These are phyloP conservation scores for Thinocorus orbignyianus DNA, from an alignment of 2,113 vertebrate species.

Conservation along the genomic window DNA sequence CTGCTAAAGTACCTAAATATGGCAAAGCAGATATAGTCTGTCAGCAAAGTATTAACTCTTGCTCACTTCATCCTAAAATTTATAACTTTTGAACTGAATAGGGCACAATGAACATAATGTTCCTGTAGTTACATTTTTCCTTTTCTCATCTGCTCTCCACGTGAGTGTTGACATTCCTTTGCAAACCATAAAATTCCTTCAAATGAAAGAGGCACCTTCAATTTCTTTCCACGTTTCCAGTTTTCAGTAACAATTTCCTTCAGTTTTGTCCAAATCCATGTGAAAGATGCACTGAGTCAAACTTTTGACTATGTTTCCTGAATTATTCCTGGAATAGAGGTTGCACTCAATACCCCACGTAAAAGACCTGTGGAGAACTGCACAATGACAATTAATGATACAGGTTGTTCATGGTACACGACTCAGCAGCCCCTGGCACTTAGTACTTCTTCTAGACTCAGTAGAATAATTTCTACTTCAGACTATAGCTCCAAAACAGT, in stretches of 20 bases:
- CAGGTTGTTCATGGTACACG: neutral
- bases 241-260: neutral
- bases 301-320: neutral
- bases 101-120: neutral
- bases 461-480: constrained; percentile 7
- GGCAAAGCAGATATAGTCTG: neutral
- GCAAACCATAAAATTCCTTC: neutral
- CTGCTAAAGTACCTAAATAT: neutral
- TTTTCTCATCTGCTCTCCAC: neutral
- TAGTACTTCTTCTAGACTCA: constrained; percentile 1
- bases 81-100: neutral
- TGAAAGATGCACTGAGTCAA: neutral
- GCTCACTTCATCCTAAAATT: neutral
- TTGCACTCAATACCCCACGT: neutral
- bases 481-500: constrained; percentile 8
- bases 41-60: neutral
- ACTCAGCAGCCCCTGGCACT: neutral
- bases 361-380: neutral
- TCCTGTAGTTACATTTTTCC: neutral
- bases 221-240: neutral
- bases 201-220: neutral
- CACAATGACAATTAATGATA: constrained; percentile 5
- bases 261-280: neutral
- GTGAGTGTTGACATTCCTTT: neutral
- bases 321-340: neutral